phyloP scores from a whole-genome alignment of 35 echinoderm and acorn worm genomes.

The Hemicentrotus pulcherrimus region DNA sequence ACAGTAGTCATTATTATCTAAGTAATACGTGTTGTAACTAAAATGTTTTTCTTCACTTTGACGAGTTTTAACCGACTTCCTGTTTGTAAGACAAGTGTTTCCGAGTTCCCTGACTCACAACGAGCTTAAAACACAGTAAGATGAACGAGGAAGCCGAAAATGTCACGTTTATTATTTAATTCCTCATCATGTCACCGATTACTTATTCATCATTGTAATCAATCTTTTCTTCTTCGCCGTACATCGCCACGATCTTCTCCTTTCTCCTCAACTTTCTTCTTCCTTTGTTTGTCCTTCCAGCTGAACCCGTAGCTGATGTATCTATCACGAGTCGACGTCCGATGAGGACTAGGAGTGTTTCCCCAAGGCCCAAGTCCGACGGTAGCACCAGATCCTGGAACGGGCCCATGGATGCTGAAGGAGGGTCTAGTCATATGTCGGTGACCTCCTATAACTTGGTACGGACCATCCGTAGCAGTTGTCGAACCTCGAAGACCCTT shows the following conservation, averaged over 20 bases:
- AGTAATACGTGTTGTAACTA: too few relatives aligned
- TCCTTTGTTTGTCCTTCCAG: background rate
- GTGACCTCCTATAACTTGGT: background rate
- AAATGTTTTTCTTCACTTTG: too few relatives aligned
- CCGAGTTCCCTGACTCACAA: too few relatives aligned
- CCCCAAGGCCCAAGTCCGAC: background rate
- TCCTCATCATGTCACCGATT: background rate
- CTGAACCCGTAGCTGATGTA: background rate
- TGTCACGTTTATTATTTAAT: conserved; percentile 20
- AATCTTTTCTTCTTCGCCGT: background rate
- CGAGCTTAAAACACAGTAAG: background rate
- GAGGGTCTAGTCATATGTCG: background rate
- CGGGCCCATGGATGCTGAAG: background rate
- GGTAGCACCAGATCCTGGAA: background rate
- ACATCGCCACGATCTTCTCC: background rate
- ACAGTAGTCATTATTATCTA: too few relatives aligned
- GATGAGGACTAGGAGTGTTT: background rate
- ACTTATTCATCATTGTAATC: conserved; percentile 25
- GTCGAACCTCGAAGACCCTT: background rate
- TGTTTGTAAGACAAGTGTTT: too few relatives aligned
- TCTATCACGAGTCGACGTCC: background rate
- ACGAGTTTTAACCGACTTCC: too few relatives aligned
- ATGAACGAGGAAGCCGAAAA: background rate
- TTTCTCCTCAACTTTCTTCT: background rate
- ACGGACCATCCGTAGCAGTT: background rate